Conservation (phyloP, 2,113 vertebrate genomes). For the Heptranchias perlo region DNA sequence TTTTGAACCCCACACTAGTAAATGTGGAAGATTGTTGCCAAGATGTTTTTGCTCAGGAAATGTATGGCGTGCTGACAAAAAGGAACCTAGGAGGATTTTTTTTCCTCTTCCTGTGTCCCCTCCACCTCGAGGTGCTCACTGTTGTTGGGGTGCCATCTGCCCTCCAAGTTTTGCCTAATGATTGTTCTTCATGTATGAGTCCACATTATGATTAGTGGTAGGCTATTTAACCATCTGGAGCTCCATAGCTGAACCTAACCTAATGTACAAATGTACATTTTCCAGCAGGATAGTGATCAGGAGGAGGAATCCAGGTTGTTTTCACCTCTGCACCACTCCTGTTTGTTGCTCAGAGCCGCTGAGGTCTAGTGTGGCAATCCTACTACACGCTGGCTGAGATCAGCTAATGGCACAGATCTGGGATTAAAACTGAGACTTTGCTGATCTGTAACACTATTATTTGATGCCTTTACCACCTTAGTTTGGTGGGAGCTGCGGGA, state of each 20-base stretch:
- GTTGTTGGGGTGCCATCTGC: background rate
- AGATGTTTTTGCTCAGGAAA: background rate
- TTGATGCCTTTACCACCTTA: background rate
- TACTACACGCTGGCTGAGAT: background rate
- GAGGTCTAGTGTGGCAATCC: background rate
- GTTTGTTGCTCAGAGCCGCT: background rate
- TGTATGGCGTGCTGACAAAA: background rate
- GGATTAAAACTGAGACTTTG: background rate
- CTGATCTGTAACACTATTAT: background rate
- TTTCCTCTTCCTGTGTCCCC: background rate
- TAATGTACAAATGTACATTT: constrained; percentile 15
- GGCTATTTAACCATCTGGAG: background rate
- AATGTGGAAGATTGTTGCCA: background rate
- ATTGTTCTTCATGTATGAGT: background rate
- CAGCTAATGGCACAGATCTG: background rate
- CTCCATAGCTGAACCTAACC: too few species aligned
- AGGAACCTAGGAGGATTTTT: background rate
- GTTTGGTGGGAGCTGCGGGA: background rate
- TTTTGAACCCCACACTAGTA: too few species aligned
- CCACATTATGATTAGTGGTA: background rate
- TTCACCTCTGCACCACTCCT: background rate
- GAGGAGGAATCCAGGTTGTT: background rate
- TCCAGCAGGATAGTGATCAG: background rate
- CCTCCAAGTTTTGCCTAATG: background rate
- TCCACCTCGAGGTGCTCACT: background rate